These are phyloP conservation scores for Zygaena filipendulae DNA, from an alignment of 2,888 invertebrate genomes.

Conservation along the genomic window DNA sequence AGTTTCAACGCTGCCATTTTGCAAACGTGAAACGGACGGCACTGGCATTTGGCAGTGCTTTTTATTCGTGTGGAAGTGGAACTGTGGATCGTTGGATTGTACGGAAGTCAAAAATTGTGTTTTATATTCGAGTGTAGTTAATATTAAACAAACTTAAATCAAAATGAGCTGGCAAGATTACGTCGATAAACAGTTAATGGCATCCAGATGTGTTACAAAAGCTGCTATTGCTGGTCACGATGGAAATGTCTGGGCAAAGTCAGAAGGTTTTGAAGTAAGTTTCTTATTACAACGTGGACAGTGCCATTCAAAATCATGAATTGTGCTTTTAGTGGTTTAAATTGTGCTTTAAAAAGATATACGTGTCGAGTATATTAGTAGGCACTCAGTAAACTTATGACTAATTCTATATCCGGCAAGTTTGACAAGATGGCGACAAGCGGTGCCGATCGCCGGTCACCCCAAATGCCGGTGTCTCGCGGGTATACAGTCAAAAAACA, in stretches of 20 bases:
- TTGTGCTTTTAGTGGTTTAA: too few relatives aligned
- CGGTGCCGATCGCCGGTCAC: constrained; percentile 34
- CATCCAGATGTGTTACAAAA: constrained; percentile 94
- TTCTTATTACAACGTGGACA: constrained; percentile 35
- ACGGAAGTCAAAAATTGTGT: constrained; percentile 56
- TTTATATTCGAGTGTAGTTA: constrained; percentile 64
- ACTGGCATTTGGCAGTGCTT: constrained; percentile 68
- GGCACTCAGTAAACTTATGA: constrained; percentile 33
- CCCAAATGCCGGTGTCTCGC: constrained; percentile 2
- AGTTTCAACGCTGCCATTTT: constrained; percentile 66
- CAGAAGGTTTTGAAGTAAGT: constrained; percentile 94
- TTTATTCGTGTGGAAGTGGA: constrained; percentile 56
- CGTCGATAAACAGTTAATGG: constrained; percentile 96
- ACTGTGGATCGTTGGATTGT: constrained; percentile 65
- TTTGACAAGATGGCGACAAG: constrained; percentile 69
- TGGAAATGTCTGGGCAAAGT: constrained; percentile 95
- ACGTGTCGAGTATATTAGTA: constrained; percentile 30
- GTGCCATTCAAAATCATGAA: constrained; percentile 25
- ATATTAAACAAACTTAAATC: constrained; percentile 64
- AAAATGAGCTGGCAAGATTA: constrained; percentile 99
- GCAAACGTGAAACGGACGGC: too few relatives aligned
- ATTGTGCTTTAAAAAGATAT: constrained; percentile 25
- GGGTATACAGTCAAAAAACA: too few relatives aligned
- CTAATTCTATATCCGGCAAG: constrained; percentile 44
- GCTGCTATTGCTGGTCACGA: constrained; percentile 96